Percentiles rank a stretch among this genome's conserved stretches.
These are phyloP conservation scores for Agonopterix alstromeriana DNA, from an alignment of 2,888 invertebrate species.

Conservation along the genomic window DNA sequence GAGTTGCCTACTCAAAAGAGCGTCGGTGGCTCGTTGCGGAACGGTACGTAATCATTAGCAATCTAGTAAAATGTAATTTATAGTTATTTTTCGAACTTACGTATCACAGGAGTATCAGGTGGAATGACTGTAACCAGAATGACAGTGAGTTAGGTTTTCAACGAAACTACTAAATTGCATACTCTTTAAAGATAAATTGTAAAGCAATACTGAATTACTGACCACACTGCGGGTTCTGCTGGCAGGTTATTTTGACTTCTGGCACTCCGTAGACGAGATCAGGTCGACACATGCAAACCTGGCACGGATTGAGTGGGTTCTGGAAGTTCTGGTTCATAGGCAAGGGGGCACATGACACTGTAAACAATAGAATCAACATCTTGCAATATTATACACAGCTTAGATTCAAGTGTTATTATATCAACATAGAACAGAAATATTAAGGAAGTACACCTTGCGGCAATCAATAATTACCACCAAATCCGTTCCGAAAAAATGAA, in stretches of 20 bases:
- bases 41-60: no score
- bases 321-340: conserved; percentile 12
- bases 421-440: no score
- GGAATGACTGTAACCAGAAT: conserved; percentile 8
- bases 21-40: no score
- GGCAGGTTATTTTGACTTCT: conserved; percentile 43
- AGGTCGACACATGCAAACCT: conserved; percentile 23
- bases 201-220: conserved; percentile 10
- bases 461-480: no score
- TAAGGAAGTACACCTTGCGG: no score
- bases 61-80: no score
- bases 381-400: no score
- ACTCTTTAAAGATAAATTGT: background rate
- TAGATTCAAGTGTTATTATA: no score
- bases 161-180: background rate
- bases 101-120: conserved; percentile 7
- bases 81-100: conserved; percentile 7
- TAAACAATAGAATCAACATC: background rate
- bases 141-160: background rate
- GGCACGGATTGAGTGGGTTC: conserved; percentile 20
- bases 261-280: background rate
- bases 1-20: no score
- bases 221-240: conserved; percentile 47
- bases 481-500: no score
- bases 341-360: conserved; percentile 12